Conservation (phyloP, 2,888 invertebrate species). For the Lingula anatina region DNA sequence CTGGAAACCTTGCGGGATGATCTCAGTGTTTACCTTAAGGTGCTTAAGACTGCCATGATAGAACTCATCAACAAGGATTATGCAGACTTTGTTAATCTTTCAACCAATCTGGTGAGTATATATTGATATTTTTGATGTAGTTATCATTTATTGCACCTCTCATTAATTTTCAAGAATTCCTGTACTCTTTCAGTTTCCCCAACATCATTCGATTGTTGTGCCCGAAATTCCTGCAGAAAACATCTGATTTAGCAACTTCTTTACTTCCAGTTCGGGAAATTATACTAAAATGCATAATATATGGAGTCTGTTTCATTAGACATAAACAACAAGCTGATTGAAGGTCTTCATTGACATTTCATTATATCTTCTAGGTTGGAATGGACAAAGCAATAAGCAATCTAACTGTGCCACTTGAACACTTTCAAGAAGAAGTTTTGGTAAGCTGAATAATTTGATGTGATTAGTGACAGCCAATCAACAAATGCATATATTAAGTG, state of each 20-base stretch:
- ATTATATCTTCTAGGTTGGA: constrained; percentile 65
- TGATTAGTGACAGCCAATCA: too few species aligned
- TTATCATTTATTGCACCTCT: not conserved
- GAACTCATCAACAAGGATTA: constrained; percentile 97
- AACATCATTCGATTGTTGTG: too few species aligned
- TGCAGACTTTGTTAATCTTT: constrained; percentile 94
- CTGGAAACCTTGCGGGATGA: constrained; percentile 85
- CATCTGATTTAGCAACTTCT: too few species aligned
- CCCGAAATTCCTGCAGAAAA: too few species aligned
- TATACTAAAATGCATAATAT: too few species aligned
- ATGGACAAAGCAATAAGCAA: constrained; percentile 80
- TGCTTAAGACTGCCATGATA: constrained; percentile 89
- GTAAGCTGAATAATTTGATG: constrained; percentile 55
- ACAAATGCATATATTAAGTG: too few species aligned
- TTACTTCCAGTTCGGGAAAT: too few species aligned
- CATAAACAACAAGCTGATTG: too few species aligned
- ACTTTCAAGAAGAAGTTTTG: constrained; percentile 77
- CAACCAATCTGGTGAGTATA: constrained; percentile 72
- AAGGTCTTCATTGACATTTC: too few species aligned
- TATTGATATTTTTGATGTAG: not conserved
- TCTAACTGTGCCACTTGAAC: constrained; percentile 73
- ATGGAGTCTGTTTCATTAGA: too few species aligned
- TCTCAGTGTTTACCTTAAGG: constrained; percentile 81
- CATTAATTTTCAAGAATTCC: too few species aligned
- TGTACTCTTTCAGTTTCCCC: too few species aligned